Conservation (phyloP, 2,113 vertebrate genomes). For the Toxotes jaculatrix region DNA sequence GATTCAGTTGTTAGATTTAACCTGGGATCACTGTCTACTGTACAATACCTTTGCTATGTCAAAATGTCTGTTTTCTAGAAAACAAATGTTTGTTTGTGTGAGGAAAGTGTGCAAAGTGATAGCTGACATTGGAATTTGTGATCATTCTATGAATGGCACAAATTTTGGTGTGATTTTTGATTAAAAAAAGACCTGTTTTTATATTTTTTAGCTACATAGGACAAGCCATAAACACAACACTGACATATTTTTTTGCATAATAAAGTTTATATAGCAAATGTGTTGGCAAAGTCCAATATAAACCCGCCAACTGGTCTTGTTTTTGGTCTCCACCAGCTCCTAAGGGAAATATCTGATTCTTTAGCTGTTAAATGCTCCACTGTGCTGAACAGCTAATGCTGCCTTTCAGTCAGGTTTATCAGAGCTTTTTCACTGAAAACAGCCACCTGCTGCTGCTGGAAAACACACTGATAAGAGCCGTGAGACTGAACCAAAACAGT, state of each 20-base stretch:
- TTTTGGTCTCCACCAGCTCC: not conserved
- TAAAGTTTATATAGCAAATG: not conserved
- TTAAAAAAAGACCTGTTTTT: not conserved
- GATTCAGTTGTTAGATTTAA: not conserved
- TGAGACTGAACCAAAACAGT: not conserved
- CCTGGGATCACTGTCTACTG: not conserved
- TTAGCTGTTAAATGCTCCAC: not conserved
- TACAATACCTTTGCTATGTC: not conserved
- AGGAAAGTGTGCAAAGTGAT: not conserved
- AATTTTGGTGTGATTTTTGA: not conserved
- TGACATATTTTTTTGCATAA: not conserved
- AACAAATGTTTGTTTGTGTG: not conserved
- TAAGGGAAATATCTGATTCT: not conserved
- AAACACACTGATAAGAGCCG: not conserved
- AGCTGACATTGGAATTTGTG: not conserved
- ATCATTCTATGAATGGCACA: not conserved
- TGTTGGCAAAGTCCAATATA: not conserved
- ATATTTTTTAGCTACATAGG: not conserved
- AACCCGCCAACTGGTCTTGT: no score
- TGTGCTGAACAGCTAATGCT: not conserved
- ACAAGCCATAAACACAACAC: not conserved
- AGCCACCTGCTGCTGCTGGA: not conserved
- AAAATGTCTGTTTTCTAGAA: not conserved
- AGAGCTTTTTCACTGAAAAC: no score
- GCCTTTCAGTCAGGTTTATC: not conserved